Evolutionary conservation across 2,113 vertebrate genomes (phyloP).

Genomic region (Nibea coibor): DNA sequence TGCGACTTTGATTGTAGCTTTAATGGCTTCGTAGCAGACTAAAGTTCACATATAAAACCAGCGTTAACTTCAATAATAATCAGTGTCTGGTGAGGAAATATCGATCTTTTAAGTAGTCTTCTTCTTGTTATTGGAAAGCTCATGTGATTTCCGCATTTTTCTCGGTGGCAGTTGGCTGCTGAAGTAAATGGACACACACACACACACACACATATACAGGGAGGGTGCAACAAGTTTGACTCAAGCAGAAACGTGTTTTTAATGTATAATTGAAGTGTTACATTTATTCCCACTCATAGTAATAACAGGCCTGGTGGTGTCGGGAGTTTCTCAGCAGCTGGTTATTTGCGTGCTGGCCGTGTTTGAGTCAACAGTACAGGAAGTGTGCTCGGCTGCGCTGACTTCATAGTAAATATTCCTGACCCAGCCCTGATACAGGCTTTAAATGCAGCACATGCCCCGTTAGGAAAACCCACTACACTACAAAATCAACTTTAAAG

Average conservation of each 20-base stretch:
- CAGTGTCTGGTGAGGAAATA: too few relatives aligned
- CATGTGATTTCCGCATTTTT: slow-evolving; percentile 64
- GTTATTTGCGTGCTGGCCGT: slow-evolving; percentile 12
- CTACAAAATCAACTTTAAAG: background rate
- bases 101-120: rapidly evolving
- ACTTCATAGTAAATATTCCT: background rate
- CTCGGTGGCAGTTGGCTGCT: background rate
- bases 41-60: too few relatives aligned
- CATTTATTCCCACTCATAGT: rapidly evolving
- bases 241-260: background rate
- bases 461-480: too few relatives aligned
- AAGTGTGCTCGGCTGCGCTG: slow-evolving; percentile 37
- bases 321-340: background rate
- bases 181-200: background rate
- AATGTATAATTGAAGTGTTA: too few relatives aligned
- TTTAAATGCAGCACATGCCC: background rate
- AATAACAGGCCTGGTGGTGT: too few relatives aligned
- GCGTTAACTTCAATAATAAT: too few relatives aligned
- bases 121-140: background rate
- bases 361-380: slow-evolving; percentile 38
- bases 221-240: background rate
- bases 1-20: background rate
- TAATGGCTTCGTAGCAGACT: rapidly evolving
- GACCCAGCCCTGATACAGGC: background rate
- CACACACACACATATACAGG: background rate